These are phyloP conservation scores for Thalassophryne amazonica DNA, from an alignment of 2,797 vertebrate genomes.

Conservation along the genomic window DNA sequence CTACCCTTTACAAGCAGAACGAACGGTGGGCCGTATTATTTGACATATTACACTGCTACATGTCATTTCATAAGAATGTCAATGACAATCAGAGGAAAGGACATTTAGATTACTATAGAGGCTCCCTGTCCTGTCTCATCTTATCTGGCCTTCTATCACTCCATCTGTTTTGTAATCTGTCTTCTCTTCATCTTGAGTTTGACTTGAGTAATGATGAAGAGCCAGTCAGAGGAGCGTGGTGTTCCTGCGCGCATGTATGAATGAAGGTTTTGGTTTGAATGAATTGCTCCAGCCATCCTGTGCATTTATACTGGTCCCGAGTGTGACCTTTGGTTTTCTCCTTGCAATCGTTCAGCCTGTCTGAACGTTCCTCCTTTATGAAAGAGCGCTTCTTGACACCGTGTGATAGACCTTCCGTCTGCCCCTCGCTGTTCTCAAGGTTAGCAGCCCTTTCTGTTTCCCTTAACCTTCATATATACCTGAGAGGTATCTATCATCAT, in stretches of 20 bases:
- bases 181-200: conserved; percentile 72
- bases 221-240: conserved; percentile 51
- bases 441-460: conserved; percentile 41
- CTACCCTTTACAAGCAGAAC: conserved; percentile 63
- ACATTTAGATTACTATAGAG: conserved; percentile 73
- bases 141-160: conserved; percentile 61
- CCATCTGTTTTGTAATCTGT: conserved; percentile 66
- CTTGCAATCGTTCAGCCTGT: conserved; percentile 71
- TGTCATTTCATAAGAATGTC: conserved; percentile 71
- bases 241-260: conserved; percentile 19
- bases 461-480: conserved; percentile 24
- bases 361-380: conserved; percentile 57
- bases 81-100: conserved; percentile 75
- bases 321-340: conserved; percentile 64
- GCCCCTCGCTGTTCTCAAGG: conserved; percentile 66
- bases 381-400: conserved; percentile 57
- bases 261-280: too few relatives aligned
- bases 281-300: too few relatives aligned
- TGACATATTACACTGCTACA: conserved; percentile 64
- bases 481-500: conserved; percentile 16
- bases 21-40: conserved; percentile 55
- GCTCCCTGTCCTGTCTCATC: conserved; percentile 62
- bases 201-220: conserved; percentile 62
- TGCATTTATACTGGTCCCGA: conserved; percentile 38
- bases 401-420: conserved; percentile 58